phyloP scores from a whole-genome alignment of 2,888 invertebrate genomes.

The Esperia sulphurella region DNA sequence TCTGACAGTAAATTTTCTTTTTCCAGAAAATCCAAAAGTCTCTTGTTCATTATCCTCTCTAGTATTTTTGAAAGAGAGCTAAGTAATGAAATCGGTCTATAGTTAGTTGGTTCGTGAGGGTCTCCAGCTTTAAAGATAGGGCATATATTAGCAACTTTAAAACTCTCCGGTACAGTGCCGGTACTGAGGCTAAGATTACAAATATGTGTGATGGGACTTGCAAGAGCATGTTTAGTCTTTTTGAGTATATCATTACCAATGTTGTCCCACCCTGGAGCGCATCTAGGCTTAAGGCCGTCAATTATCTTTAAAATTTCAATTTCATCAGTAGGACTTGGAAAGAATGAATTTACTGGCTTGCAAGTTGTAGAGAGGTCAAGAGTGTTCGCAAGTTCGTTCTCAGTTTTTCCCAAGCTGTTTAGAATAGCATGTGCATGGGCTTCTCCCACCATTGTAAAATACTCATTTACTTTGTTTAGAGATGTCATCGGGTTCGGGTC shows the following conservation, averaged over 20 bases:
- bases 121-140: neutral
- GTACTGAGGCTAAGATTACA: neutral
- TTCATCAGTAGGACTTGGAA: neutral
- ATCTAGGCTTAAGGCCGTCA: neutral
- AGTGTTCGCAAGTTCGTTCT: neutral
- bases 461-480: neutral
- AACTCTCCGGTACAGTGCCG: neutral
- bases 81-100: neutral
- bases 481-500: neutral
- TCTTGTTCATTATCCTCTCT: too few species aligned
- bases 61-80: too few species aligned
- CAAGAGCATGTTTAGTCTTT: neutral
- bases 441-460: neutral
- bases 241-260: neutral
- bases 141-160: neutral
- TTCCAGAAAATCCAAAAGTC: too few species aligned
- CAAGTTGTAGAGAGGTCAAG: neutral
- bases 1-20: too few species aligned
- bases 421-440: neutral
- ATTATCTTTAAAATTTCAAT: neutral
- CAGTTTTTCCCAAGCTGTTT: neutral
- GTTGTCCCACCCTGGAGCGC: neutral
- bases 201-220: neutral
- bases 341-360: neutral
- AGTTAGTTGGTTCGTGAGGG: neutral